Conservation (phyloP, 1,140 invertebrate genomes). For the Spodoptera litura region DNA sequence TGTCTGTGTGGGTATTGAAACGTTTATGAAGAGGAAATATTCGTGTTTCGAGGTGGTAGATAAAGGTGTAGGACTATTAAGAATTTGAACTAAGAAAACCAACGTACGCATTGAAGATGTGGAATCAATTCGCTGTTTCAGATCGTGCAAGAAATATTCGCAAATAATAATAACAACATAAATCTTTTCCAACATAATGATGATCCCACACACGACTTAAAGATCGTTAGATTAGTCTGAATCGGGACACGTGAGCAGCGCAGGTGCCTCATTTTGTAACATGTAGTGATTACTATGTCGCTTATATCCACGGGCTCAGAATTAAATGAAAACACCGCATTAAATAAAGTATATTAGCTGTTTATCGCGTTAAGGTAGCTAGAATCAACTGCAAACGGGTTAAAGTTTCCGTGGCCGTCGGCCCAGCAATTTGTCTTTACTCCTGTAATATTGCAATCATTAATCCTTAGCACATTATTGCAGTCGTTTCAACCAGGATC, state of each 20-base stretch:
- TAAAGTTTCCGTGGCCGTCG: conserved; percentile 21
- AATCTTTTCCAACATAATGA: too few species aligned
- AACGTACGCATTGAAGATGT: too few species aligned
- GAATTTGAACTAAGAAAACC: too few species aligned
- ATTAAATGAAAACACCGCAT: conserved; percentile 29
- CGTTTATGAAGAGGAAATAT: background rate
- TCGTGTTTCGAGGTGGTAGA: background rate
- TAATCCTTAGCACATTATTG: conserved; percentile 39
- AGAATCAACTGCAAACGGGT: conserved; percentile 25
- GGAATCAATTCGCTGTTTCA: too few species aligned
- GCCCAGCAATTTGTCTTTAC: conserved; percentile 34
- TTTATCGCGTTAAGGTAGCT: conserved; percentile 36
- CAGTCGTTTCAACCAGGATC: conserved; percentile 14
- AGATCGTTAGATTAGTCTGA: conserved; percentile 1
- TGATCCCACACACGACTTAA: conserved; percentile 5
- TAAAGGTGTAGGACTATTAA: too few species aligned
- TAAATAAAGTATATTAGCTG: conserved; percentile 38
- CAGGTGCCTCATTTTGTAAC: conserved; percentile 6
- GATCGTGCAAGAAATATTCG: too few species aligned
- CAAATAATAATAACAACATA: too few species aligned
- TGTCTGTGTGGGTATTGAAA: background rate
- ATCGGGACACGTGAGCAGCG: background rate
- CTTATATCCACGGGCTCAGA: background rate
- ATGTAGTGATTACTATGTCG: conserved; percentile 29
- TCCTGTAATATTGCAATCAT: conserved; percentile 24